A percentile compares a stretch with the other conserved stretches of the same genome.
These are phyloP conservation scores for Sericinus montela DNA, from an alignment of 2,888 invertebrate genomes.

Conservation along the genomic window DNA sequence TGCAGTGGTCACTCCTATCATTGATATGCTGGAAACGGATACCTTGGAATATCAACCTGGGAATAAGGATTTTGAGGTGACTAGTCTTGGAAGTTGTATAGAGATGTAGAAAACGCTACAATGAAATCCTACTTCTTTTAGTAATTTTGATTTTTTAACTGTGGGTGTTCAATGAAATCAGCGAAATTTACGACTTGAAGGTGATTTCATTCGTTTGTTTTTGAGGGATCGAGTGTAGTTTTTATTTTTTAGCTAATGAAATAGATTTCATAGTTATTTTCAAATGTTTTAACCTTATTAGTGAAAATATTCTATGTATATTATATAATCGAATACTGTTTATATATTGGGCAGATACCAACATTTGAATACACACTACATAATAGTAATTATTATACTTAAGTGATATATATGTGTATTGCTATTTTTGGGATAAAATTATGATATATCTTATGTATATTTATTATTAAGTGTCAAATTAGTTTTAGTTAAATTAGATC, in stretches of 20 bases:
- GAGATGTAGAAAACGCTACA: neutral
- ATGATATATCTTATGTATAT: too few relatives aligned
- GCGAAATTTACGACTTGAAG: neutral
- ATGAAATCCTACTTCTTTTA: too few relatives aligned
- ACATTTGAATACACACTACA: too few relatives aligned
- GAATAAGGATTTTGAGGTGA: constrained; percentile 43
- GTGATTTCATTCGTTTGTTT: neutral
- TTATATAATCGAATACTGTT: too few relatives aligned
- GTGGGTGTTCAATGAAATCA: neutral
- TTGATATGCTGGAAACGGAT: constrained; percentile 91
- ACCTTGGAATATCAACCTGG: constrained; percentile 69
- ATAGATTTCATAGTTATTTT: neutral
- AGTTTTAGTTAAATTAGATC: too few relatives aligned
- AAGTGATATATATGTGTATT: too few relatives aligned
- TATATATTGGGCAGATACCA: too few relatives aligned
- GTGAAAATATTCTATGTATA: too few relatives aligned
- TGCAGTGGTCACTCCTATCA: constrained; percentile 93
- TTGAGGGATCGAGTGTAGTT: neutral
- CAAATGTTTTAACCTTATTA: neutral
- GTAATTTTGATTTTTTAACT: neutral
- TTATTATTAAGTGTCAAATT: neutral
- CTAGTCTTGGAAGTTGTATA: neutral
- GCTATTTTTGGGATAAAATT: too few relatives aligned
- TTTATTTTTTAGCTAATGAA: neutral
- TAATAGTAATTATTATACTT: too few relatives aligned